Evolutionary conservation across 1,140 invertebrate genomes (phyloP).

Genomic region (Neelides sp.): DNA sequence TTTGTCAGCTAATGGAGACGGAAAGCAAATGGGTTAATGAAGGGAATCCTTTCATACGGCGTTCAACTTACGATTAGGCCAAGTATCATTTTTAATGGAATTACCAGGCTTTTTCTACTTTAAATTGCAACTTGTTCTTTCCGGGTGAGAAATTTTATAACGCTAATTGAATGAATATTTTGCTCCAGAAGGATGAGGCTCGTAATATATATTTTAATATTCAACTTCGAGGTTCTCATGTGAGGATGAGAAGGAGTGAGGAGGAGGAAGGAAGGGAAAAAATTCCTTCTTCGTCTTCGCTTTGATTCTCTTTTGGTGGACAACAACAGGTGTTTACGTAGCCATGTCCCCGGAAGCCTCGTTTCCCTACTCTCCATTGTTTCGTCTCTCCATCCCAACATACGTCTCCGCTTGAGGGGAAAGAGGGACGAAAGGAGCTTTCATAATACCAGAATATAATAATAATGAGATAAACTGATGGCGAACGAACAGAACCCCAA

Average conservation of each 20-base stretch:
- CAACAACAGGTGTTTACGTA: conserved; percentile 32
- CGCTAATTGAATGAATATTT: conserved; percentile 29
- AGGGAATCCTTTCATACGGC: too few relatives aligned
- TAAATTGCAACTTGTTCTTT: conserved; percentile 24
- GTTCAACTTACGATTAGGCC: too few relatives aligned
- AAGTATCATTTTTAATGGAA: too few relatives aligned
- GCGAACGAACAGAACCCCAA: too few relatives aligned
- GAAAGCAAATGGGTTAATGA: too few relatives aligned
- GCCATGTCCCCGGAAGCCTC: conserved; percentile 31
- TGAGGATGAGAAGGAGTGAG: not conserved
- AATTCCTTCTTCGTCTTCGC: conserved; percentile 16
- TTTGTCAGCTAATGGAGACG: too few relatives aligned
- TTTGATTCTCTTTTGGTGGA: conserved; percentile 6
- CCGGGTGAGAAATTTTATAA: conserved; percentile 29
- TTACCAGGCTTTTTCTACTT: too few relatives aligned
- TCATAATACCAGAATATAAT: too few relatives aligned
- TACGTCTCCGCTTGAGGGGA: conserved; percentile 15
- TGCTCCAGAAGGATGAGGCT: too few relatives aligned
- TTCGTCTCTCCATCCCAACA: conserved; percentile 13
- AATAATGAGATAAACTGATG: too few relatives aligned
- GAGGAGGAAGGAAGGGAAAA: conserved; percentile 5
- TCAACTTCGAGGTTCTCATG: not conserved
- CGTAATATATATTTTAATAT: conserved; percentile 7
- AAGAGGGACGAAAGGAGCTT: conserved; percentile 10
- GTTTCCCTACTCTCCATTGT: conserved; percentile 28